Percentiles rank a stretch among this genome's conserved stretches.
Evolutionary conservation across 2,113 vertebrate genomes (phyloP).

Genomic region (Oreochromis spilurus): DNA sequence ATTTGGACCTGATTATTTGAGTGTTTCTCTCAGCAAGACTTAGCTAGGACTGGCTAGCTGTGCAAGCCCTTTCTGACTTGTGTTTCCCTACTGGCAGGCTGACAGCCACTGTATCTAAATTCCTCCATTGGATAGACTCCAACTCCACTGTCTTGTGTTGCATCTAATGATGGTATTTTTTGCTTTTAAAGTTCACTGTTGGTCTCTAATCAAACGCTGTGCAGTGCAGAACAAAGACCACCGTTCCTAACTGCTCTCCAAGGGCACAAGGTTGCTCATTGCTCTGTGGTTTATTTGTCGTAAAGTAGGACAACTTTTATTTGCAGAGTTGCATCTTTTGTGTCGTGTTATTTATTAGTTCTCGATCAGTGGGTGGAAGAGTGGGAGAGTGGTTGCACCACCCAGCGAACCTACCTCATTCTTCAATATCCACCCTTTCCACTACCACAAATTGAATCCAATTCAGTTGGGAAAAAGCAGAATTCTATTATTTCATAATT

Average conservation of each 20-base stretch:
- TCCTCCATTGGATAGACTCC: background rate
- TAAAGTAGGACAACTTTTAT: background rate
- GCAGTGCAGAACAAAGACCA: background rate
- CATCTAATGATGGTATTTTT: background rate
- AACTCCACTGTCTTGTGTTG: background rate
- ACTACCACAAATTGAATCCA: background rate
- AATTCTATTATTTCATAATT: background rate
- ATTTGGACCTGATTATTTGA: background rate
- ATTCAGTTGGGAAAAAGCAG: background rate
- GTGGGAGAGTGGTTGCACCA: background rate
- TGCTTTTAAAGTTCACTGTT: background rate
- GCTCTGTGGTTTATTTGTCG: background rate
- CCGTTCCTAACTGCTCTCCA: background rate
- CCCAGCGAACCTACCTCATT: background rate
- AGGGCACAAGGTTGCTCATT: rapidly evolving
- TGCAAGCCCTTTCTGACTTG: background rate
- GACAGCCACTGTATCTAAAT: background rate
- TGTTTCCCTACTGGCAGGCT: background rate
- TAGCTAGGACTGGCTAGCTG: rapidly evolving
- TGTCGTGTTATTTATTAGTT: background rate
- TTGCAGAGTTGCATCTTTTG: background rate
- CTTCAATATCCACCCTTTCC: background rate
- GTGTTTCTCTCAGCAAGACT: background rate
- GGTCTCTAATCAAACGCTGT: background rate
- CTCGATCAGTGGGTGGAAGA: background rate